These are phyloP conservation scores for Anoplolepis gracilipes DNA, from an alignment of 1,140 invertebrate genomes.

Conservation along the genomic window DNA sequence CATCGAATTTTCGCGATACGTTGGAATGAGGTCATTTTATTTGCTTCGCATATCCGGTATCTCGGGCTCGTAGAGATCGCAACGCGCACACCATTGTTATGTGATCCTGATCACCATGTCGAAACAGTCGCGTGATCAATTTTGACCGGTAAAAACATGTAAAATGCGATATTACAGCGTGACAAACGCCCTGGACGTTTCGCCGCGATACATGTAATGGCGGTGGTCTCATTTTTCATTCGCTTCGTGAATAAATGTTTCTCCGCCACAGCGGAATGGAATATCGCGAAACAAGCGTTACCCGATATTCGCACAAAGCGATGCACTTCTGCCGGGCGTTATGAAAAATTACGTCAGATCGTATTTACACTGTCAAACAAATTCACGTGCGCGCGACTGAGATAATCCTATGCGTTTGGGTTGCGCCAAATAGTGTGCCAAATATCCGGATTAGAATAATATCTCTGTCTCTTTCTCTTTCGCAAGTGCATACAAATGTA, in stretches of 20 bases:
- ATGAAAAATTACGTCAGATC: constrained; percentile 61
- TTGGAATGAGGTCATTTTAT: constrained; percentile 41
- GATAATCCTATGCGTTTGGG: constrained; percentile 28
- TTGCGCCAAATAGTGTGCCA: not conserved
- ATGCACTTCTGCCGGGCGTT: constrained; percentile 58
- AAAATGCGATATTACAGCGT: constrained; percentile 50
- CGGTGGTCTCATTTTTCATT: constrained; percentile 56
- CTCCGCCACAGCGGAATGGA: constrained; percentile 53
- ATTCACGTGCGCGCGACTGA: constrained; percentile 40
- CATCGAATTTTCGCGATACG: constrained; percentile 31
- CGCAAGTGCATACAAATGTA: not conserved
- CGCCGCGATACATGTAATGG: constrained; percentile 50
- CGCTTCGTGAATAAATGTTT: constrained; percentile 54
- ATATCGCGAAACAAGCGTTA: constrained; percentile 61
- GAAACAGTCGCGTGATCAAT: constrained; percentile 40
- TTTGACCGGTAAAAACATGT: constrained; percentile 51
- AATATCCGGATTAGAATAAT: constrained; percentile 15
- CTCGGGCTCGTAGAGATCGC: constrained; percentile 39
- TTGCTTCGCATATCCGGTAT: constrained; percentile 57
- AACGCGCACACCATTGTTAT: constrained; percentile 34
- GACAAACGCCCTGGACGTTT: constrained; percentile 47
- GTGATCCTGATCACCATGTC: constrained; percentile 47
- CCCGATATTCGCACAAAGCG: constrained; percentile 61
- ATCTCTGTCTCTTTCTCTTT: not conserved
- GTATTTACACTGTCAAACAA: constrained; percentile 61